A percentile compares a stretch with the other conserved stretches of the same genome.
Evolutionary conservation across 2,888 invertebrate genomes (phyloP).

Genomic region (Lucinisca nassula): DNA sequence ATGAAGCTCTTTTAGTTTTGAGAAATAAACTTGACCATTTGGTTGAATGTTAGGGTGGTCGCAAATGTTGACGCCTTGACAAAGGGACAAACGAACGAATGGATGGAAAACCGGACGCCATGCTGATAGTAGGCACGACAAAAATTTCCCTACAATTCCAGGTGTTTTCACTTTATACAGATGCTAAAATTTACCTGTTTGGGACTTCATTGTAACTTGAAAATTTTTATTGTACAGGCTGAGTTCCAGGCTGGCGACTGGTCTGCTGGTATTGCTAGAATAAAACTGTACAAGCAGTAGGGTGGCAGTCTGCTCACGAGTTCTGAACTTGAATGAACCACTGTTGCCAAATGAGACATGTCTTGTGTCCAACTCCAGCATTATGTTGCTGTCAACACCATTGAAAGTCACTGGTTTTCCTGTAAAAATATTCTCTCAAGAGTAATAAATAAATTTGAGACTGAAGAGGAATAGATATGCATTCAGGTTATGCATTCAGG

Average conservation of each 20-base stretch:
- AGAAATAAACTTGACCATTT: too few relatives aligned
- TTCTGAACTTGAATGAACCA: conserved; percentile 80
- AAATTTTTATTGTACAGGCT: conserved; percentile 74
- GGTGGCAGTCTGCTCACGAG: conserved; percentile 75
- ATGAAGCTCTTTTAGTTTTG: too few relatives aligned
- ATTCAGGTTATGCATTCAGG: too few relatives aligned
- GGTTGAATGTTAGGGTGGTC: too few relatives aligned
- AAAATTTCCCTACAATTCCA: too few relatives aligned
- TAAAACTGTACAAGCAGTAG: conserved; percentile 79
- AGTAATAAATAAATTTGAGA: too few relatives aligned
- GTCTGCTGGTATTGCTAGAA: conserved; percentile 13
- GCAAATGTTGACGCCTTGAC: too few relatives aligned
- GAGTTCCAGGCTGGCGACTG: conserved; percentile 76
- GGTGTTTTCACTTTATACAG: too few relatives aligned
- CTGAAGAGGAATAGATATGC: too few relatives aligned
- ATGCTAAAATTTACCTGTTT: conserved; percentile 31
- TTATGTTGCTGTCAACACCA: conserved; percentile 76
- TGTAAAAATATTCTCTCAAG: conserved; percentile 65
- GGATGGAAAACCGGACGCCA: too few relatives aligned
- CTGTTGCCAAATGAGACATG: conserved; percentile 79
- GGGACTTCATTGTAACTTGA: conserved; percentile 67
- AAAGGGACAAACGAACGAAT: too few relatives aligned
- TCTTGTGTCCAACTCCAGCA: conserved; percentile 74
- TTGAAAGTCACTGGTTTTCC: conserved; percentile 79
- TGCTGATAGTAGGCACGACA: too few relatives aligned